Evolutionary conservation across 2,113 vertebrate species (phyloP), one percentile per base, ranked within the genome.

Genomic region (Thalassarche chlororhynchos): DNA sequence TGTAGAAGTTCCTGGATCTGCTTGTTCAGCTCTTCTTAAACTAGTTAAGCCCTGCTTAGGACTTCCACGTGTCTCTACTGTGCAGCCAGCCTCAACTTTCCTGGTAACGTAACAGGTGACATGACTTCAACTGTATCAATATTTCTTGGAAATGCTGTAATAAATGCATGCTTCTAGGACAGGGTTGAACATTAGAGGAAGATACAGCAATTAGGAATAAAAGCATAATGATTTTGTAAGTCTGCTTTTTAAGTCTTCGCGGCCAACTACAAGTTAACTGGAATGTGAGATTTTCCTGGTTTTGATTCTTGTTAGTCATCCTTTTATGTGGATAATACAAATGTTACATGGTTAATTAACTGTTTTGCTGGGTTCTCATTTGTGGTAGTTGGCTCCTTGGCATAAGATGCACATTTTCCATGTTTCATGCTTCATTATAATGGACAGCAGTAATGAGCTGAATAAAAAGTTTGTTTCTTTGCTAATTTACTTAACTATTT

Each of bases 261-360:
- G 57, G 65, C 17, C 66, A 89, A 28, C 60, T n/a, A 14, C n/a
- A 58, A 26, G 25, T 91, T 89, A 60, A 86, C 18, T 61, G 52
- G 40, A 70, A 79, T 91, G 70, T 49, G 78, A 69, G 64, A 65
- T 79, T 79, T 79, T 61, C 55, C 70, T 7, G 3, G 28, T 8
- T 93, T 87, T 94, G 32, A 55, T 71, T 61, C 25, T 89, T 77
- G 32, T 75, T 87, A 36, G n/a, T 79, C 40, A 78, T 79, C 61
- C 40, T 79, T 24, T 93, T 94, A 55, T 18, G 36, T 54, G 62
- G 87, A 72, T 95, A 96, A 91, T 83, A 64, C 44, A 64, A 69
- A 28, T 85, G 80, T 76, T 91, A 87, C 74, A 52, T 76, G 78
- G 95, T 87, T 95, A 95, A 84, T 94, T 95, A 87, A 84, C 87